These are phyloP conservation scores for Samia ricini DNA, from an alignment of 1,140 invertebrate genomes.

Conservation along the genomic window DNA sequence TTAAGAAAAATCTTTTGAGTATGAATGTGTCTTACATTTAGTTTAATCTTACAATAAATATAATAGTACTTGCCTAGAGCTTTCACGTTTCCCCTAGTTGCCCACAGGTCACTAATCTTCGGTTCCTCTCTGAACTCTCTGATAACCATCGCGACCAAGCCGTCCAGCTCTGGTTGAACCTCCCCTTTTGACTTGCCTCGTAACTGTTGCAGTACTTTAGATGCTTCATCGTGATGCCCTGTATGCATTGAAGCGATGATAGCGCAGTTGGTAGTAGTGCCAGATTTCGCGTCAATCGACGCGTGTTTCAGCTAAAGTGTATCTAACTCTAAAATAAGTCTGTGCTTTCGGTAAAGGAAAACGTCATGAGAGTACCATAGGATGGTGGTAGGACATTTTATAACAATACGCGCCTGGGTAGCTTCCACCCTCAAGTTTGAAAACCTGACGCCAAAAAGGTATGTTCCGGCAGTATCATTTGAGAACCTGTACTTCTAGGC, in stretches of 20 bases:
- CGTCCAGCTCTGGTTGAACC: constrained; percentile 81
- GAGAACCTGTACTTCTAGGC: too few relatives aligned
- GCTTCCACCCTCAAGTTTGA: too few relatives aligned
- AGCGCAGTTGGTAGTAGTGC: too few relatives aligned
- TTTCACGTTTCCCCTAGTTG: constrained; percentile 65
- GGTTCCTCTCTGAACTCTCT: constrained; percentile 53
- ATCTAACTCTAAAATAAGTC: too few relatives aligned
- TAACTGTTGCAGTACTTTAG: constrained; percentile 81
- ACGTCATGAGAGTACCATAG: too few relatives aligned
- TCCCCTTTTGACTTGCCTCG: constrained; percentile 78
- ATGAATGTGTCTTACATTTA: background rate
- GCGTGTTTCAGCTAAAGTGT: too few relatives aligned
- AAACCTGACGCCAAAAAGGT: too few relatives aligned
- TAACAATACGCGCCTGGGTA: too few relatives aligned
- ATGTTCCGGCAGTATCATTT: too few relatives aligned
- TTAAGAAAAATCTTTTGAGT: background rate
- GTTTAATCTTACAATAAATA: background rate
- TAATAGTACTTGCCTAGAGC: constrained; percentile 72
- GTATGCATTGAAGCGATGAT: background rate
- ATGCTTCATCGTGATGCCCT: constrained; percentile 80
- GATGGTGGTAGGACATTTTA: too few relatives aligned
- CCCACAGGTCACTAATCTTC: constrained; percentile 67
- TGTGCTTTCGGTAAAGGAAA: too few relatives aligned
- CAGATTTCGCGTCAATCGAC: too few relatives aligned
- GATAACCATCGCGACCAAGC: constrained; percentile 69